Base-by-base conservation (phyloP, 2,113 vertebrate genomes). In the Salvelinus sp. region DNA sequence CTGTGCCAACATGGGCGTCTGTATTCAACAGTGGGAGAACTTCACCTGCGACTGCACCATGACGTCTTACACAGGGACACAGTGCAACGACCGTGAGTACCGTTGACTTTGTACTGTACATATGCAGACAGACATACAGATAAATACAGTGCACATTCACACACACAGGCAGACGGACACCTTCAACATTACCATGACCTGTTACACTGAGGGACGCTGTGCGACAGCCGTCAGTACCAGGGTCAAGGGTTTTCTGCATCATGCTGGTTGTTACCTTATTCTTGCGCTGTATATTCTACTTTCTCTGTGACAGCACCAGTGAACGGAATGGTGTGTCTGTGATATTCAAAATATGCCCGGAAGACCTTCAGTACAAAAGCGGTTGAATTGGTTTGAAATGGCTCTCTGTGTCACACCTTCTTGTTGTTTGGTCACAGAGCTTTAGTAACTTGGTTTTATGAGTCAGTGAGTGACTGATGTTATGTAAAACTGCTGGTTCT, bases 1-100 rank as follows among this genome's bases (percentile, higher is more conserved):
- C 0, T 99, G 97, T 27, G 95, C 95, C 0, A 99, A 99, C 92
- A 97, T 97, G 84, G 97, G 97, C 0, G 95, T 98, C 80, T 99
- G 97, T 78, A 98, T 98, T 83, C 97, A 99, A 82, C 97, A 98
- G 18, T 99, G 97, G 97, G 97, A 99, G 91, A 97, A 97, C 72
- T 98, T 96, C 88, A 97, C 96, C 0, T 99, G 97, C 0, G 97
- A 99, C 86, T 99, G 97, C 83, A 95, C 97, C n/a, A 97, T 99
- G 97, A 99, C 97, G 0, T 99, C 58, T 4, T 62, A 62, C 20
- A 62, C 58, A 22, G 58, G 58, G 58, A 62, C 58, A 6, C 58
- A 62, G 58, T 62, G 20, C n/a, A 62, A 62, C n/a, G n/a, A 62
- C 58, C 58, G 58, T 62, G 58, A 62, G 58, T 62, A 62, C n/a